Percentiles rank a stretch among this genome's conserved stretches.
phyloP scores from a whole-genome alignment of 1,140 invertebrate species.

The Tyrophagus putrescentiae region DNA sequence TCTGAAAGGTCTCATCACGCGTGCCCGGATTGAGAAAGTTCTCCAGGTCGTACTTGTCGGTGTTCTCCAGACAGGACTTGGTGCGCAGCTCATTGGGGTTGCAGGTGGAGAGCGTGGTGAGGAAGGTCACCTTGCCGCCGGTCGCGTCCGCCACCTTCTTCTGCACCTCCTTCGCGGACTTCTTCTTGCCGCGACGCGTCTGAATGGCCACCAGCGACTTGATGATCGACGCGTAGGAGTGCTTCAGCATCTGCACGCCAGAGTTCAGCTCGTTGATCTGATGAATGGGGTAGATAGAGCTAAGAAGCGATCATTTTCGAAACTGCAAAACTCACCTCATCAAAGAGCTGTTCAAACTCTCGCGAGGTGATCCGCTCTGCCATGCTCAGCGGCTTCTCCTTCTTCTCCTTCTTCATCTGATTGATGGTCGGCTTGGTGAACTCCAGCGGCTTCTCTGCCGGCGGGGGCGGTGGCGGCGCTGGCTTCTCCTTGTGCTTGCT shows the following conservation, averaged over 20 bases:
- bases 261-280: constrained; percentile 12
- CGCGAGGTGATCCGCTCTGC: background rate
- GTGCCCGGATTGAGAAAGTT: constrained; percentile 7
- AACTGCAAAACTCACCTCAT: constrained; percentile 12
- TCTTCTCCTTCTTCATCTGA: background rate
- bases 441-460: no score
- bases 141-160: background rate
- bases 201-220: constrained; percentile 13
- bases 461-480: no score
- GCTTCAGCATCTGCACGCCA: constrained; percentile 5
- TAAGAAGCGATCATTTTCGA: no score
- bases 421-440: constrained; percentile 12
- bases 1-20: constrained; percentile 8
- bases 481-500: no score
- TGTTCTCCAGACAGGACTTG: background rate
- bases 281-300: no score
- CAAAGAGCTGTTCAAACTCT: constrained; percentile 4
- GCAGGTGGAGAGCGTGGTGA: background rate
- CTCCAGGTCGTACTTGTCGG: constrained; percentile 1
- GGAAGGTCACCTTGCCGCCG: background rate
- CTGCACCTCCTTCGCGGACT: background rate
- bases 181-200: constrained; percentile 5
- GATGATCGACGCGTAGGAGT: constrained; percentile 13
- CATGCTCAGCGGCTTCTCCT: background rate
- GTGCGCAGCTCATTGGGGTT: background rate